These are phyloP conservation scores for Rugalucina vietnamica DNA, from an alignment of 2,888 invertebrate species.

Conservation along the genomic window DNA sequence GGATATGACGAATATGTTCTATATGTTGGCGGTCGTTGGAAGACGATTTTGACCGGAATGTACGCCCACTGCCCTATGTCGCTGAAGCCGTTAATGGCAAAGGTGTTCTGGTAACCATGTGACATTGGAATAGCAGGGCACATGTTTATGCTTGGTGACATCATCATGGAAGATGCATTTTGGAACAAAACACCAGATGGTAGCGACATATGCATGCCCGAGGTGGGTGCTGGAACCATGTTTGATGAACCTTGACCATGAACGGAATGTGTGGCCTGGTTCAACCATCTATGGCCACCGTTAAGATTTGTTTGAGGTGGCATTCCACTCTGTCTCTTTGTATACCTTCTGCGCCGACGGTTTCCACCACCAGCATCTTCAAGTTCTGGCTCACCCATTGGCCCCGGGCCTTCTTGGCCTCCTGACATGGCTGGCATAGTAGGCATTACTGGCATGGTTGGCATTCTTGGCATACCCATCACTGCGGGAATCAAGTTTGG, in stretches of 20 bases:
- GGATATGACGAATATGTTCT: slow-evolving; percentile 69
- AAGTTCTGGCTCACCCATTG: neutral
- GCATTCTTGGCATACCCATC: neutral
- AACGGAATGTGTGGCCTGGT: too few relatives aligned
- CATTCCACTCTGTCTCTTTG: neutral
- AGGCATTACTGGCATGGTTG: neutral
- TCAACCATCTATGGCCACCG: neutral
- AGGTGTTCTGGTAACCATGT: slow-evolving; percentile 71
- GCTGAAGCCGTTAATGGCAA: slow-evolving; percentile 73
- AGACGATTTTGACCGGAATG: slow-evolving; percentile 75
- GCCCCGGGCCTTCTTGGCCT: neutral
- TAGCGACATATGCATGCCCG: neutral
- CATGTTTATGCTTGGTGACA: neutral
- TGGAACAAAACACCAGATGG: neutral
- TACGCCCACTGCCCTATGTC: slow-evolving; percentile 76
- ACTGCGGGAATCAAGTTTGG: neutral
- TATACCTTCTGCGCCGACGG: neutral
- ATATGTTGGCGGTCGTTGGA: slow-evolving; percentile 73
- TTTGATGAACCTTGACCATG: too few relatives aligned
- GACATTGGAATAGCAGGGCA: slow-evolving; percentile 61
- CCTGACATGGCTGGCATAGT: neutral
- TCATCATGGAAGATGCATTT: neutral
- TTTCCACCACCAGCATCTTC: neutral
- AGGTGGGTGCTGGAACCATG: too few relatives aligned
- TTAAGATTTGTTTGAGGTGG: neutral